phyloP scores from a whole-genome alignment of 2,888 invertebrate species.

The Gisinianus flammeolus region DNA sequence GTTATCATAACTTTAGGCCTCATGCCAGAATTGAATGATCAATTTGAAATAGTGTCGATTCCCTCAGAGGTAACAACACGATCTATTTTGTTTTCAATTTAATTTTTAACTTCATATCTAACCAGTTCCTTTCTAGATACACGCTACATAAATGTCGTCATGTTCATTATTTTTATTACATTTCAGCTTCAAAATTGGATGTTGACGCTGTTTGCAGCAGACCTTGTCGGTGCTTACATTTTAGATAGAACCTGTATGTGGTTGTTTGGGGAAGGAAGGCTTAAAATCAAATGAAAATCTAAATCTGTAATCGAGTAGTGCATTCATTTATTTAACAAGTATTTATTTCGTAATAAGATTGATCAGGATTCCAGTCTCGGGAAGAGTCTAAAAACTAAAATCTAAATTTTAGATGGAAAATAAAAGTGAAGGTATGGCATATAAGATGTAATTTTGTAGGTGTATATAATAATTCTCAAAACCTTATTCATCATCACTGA shows the following conservation, averaged over 20 bases:
- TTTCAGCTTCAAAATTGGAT: conserved; percentile 87
- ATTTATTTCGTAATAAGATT: background rate
- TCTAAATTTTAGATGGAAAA: background rate
- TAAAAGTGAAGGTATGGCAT: no score
- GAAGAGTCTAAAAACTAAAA: no score
- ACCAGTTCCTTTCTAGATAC: no score
- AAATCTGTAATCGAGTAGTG: background rate
- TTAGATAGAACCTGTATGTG: conserved; percentile 85
- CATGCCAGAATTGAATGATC: conserved; percentile 81
- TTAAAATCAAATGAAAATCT: conserved; percentile 57
- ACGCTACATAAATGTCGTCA: background rate
- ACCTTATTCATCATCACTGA: background rate
- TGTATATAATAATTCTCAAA: no score
- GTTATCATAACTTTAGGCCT: conserved; percentile 83
- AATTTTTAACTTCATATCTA: background rate
- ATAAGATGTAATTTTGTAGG: no score
- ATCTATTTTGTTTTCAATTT: background rate
- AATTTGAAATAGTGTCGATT: conserved; percentile 95
- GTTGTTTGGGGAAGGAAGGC: conserved; percentile 82
- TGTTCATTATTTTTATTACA: conserved; percentile 42
- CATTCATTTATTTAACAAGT: background rate
- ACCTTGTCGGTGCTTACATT: conserved; percentile 83
- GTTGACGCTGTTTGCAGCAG: conserved; percentile 80
- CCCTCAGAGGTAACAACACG: conserved; percentile 77
- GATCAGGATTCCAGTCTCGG: background rate